Conservation (phyloP, 2,797 vertebrate species). For the Sebastiscus tertius region DNA sequence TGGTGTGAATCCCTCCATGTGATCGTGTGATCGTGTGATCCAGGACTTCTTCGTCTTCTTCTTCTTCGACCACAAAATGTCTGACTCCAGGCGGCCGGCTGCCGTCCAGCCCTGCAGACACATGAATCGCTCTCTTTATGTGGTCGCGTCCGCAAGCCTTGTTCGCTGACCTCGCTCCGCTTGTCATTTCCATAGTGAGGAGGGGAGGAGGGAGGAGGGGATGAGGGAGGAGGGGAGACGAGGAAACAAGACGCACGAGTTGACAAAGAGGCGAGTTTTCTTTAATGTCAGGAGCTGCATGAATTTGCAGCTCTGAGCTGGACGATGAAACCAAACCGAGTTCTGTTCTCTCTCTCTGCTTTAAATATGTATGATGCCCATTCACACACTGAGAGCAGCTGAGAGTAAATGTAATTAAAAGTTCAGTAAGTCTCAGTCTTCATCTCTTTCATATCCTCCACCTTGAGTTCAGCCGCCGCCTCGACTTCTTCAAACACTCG, state of each 20-base stretch:
- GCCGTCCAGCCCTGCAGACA: not conserved
- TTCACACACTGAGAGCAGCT: not conserved
- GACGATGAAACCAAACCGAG: not conserved
- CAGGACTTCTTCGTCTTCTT: not conserved
- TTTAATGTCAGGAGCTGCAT: conserved; percentile 73
- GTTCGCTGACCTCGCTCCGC: conserved; percentile 48
- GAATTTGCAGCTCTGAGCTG: conserved; percentile 33
- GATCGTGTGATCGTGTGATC: not conserved
- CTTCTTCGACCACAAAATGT: conserved; percentile 42
- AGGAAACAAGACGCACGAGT: conserved; percentile 24
- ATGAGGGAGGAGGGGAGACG: not conserved
- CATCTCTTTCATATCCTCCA: not conserved
- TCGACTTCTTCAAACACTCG: too few relatives aligned
- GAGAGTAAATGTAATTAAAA: not conserved
- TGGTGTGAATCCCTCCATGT: not conserved
- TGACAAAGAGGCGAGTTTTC: conserved; percentile 68
- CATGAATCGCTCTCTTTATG: conserved; percentile 65
- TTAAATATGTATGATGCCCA: not conserved
- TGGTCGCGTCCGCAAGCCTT: conserved; percentile 6
- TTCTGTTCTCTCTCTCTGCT: conserved; percentile 9
- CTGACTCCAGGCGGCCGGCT: conserved; percentile 33
- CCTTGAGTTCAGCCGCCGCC: too few relatives aligned
- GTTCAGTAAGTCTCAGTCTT: not conserved
- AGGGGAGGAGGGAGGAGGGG: conserved; percentile 6
- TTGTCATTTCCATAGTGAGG: conserved; percentile 33